Conservation (phyloP, 2,888 invertebrate genomes). For the Callimorpha dominula region DNA sequence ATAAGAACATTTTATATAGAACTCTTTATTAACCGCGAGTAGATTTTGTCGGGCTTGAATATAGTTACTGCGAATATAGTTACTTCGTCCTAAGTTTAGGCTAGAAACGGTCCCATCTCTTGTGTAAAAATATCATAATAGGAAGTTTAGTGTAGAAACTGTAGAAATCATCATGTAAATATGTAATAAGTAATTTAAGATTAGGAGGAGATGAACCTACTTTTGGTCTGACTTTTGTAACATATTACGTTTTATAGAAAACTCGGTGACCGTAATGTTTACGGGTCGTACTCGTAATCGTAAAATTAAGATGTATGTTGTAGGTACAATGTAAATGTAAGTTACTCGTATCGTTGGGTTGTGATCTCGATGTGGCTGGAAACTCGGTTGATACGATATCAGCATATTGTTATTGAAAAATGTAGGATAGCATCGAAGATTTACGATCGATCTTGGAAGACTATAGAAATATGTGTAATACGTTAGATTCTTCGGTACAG, state of each 20-base stretch:
- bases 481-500: no score
- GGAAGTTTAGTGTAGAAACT: not conserved
- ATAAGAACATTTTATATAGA: conserved; percentile 2
- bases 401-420: not conserved
- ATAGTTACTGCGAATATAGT: conserved; percentile 5
- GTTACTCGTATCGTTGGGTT: not conserved
- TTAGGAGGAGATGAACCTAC: not conserved
- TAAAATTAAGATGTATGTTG: not conserved
- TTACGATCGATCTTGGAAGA: no score
- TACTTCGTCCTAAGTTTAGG: not conserved
- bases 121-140: not conserved
- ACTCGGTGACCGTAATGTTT: not conserved
- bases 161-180: no score
- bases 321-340: not conserved
- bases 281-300: no score
- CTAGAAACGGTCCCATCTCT: not conserved
- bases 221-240: not conserved
- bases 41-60: conserved; percentile 7
- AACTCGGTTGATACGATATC: not conserved
- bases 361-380: not conserved
- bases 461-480: no score
- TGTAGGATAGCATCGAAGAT: no score
- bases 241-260: not conserved
- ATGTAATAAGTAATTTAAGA: not conserved
- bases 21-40: not conserved